Conservation (phyloP, 2,888 invertebrate species). For the Xestia ashworthii region DNA sequence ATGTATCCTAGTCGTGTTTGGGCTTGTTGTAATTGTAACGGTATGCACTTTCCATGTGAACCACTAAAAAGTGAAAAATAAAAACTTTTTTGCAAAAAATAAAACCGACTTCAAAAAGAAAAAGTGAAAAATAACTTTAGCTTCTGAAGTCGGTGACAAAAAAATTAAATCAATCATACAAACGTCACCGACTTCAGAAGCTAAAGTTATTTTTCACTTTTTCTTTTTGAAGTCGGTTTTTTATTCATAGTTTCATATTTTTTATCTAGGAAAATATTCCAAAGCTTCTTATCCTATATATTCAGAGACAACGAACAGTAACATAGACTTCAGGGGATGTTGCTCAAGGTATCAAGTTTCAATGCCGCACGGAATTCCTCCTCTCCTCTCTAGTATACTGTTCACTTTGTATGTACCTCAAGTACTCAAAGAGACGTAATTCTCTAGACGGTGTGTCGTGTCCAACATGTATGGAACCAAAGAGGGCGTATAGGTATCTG, state of each 20-base stretch:
- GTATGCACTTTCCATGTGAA: too few relatives aligned
- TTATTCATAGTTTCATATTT: neutral
- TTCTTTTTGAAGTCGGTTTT: too few relatives aligned
- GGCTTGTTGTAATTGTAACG: too few relatives aligned
- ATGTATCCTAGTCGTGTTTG: too few relatives aligned
- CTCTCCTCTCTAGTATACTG: conserved; percentile 29
- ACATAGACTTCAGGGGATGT: conserved; percentile 26
- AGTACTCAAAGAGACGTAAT: conserved; percentile 42
- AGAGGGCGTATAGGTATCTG: conserved; percentile 43
- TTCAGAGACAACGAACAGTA: conserved; percentile 5
- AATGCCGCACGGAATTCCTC: conserved; percentile 53
- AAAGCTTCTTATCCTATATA: neutral
- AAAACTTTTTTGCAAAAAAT: too few relatives aligned
- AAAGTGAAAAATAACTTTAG: too few relatives aligned
- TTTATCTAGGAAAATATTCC: neutral
- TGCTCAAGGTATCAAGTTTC: conserved; percentile 51
- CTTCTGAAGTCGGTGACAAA: too few relatives aligned
- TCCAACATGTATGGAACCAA: conserved; percentile 25
- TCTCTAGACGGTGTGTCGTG: conserved; percentile 52
- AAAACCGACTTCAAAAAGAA: too few relatives aligned
- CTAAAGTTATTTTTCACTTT: too few relatives aligned
- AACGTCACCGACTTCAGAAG: too few relatives aligned
- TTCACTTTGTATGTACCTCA: conserved; percentile 58
- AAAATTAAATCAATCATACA: too few relatives aligned
- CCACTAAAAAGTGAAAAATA: too few relatives aligned